Base-by-base conservation (phyloP, 2,797 vertebrate species). In the Anabas testudineus region DNA sequence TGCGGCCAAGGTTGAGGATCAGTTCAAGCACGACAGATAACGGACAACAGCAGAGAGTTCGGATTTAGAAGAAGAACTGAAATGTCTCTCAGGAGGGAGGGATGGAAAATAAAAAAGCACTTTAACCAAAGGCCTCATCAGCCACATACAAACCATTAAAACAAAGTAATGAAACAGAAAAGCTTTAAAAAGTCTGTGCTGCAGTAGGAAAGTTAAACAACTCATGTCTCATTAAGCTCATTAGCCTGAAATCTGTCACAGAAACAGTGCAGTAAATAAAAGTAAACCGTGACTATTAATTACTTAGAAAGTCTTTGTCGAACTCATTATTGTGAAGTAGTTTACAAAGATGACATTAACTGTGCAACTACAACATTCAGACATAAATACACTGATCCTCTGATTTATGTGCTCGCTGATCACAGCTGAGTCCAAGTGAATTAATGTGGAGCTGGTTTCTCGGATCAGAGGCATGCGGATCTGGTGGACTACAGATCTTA, bases 51-150 rank as follows among this genome's bases (percentile, higher is more conserved):
- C 4, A 8, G 32, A 22, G n/a, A 15, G 15, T 39, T 16, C 53
- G 64, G 71, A 62, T 76, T 70, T 42, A 69, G 36, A 28, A 3
- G 18, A 26, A 13, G 59, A 52, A 74, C 78, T 82, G 75, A 75
- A 68, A 32, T 54, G 14, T 30, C 12, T n/a, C n/a, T n/a, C 26
- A 13, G 10, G 1, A 7, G 32, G 30, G 30, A 32, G 9, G 8
- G 30, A 32, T 32, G 3, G 3, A 1, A 4, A 7, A 24, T 24
- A 24, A 22, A 24, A 14, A 14, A 24, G 45, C 45, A 5, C 21
- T 47, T 47, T 41, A 41, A 5, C 39, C 7, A 7, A 42, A 10
- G 18, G 39, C 39, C 16, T 42, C 14, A 7, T n/a, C 41, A 18
- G 41, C 5, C 51, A 21, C 12, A 8, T 9, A 13, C 3, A 22